Conservation (phyloP, 2,888 invertebrate species). For the Tachina lurida region DNA sequence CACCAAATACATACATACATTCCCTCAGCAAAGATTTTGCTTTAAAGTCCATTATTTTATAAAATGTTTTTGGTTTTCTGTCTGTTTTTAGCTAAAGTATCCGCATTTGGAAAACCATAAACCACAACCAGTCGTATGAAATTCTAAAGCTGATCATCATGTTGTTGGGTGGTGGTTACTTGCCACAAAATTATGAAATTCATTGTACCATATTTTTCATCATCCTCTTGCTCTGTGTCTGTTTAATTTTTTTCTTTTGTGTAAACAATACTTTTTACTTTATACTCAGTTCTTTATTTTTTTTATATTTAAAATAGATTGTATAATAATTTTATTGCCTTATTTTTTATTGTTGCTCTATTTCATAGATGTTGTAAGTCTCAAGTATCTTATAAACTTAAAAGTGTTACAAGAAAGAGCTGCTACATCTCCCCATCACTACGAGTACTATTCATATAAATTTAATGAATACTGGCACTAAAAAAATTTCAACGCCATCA, state of each 20-base stretch:
- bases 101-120: conserved; percentile 47
- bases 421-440: conserved; percentile 6
- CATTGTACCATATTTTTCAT: conserved; percentile 45
- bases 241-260: conserved; percentile 15
- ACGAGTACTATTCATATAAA: not conserved
- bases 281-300: not conserved
- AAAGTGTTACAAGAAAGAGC: conserved; percentile 29
- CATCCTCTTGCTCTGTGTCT: conserved; percentile 27
- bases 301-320: conserved; percentile 38
- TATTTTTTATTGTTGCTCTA: conserved; percentile 3
- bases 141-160: conserved; percentile 10
- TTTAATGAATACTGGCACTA: conserved; percentile 37
- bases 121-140: conserved; percentile 48
- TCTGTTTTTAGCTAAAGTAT: conserved; percentile 31
- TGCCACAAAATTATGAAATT: conserved; percentile 69
- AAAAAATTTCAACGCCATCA: conserved; percentile 59
- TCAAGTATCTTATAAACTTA: conserved; percentile 52
- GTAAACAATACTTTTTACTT: conserved; percentile 66
- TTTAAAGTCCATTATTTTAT: conserved; percentile 44
- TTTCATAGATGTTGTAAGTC: conserved; percentile 28
- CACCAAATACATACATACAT: not conserved
- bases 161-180: conserved; percentile 44
- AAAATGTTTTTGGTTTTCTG: not conserved
- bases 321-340: conserved; percentile 50
- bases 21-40: conserved; percentile 7